Conservation (phyloP, 2,888 invertebrate genomes). For the Fabriciana adippe region DNA sequence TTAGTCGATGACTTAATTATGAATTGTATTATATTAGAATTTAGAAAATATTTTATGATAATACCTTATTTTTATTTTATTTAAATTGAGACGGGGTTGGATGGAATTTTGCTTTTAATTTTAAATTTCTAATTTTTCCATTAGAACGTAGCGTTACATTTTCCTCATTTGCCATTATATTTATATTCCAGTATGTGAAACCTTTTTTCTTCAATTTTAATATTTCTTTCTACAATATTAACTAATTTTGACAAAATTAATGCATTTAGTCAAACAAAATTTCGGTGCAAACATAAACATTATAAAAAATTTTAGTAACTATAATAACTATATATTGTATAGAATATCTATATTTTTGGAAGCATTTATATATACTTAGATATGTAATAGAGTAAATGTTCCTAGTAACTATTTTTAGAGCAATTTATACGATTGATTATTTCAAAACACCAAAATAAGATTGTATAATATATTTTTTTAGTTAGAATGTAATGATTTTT, state of each 20-base stretch:
- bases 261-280: too few relatives aligned
- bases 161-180: too few relatives aligned
- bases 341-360: conserved; percentile 38
- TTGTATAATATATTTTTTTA: background rate
- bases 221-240: too few relatives aligned
- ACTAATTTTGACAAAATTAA: too few relatives aligned
- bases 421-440: conserved; percentile 17
- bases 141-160: too few relatives aligned
- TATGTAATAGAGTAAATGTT: conserved; percentile 31
- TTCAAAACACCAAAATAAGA: conserved; percentile 1
- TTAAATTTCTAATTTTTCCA: background rate
- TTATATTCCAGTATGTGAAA: too few relatives aligned
- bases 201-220: too few relatives aligned
- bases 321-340: background rate
- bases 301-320: too few relatives aligned
- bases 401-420: conserved; percentile 35
- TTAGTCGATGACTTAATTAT: conserved; percentile 14
- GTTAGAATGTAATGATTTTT: background rate
- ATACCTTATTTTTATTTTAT: background rate
- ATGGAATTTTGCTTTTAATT: background rate
- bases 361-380: conserved; percentile 45
- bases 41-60: conserved; percentile 1
- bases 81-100: background rate
- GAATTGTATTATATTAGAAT: conserved; percentile 11
- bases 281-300: too few relatives aligned